phyloP scores from a whole-genome alignment of 2,888 invertebrate species.

The Callyntrura sp. region DNA sequence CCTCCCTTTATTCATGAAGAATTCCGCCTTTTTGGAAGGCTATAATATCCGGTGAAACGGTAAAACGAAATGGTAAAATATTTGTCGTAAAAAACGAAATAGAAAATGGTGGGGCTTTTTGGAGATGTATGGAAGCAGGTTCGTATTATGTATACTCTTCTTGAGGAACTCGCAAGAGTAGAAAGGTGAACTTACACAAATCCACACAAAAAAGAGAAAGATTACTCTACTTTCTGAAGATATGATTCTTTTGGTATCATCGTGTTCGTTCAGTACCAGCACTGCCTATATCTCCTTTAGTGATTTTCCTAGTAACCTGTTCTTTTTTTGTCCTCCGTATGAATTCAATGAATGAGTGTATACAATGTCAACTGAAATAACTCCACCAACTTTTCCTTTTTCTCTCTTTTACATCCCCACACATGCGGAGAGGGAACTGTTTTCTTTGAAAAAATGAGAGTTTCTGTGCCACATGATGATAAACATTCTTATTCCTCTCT shows the following conservation, averaged over 20 bases:
- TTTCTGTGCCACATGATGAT: conserved; percentile 63
- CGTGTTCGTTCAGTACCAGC: not conserved
- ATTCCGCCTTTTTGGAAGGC: not conserved
- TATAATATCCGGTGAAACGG: not conserved
- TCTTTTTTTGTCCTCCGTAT: not conserved
- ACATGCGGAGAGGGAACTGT: conserved; percentile 11
- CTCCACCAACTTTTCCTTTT: conserved; percentile 1
- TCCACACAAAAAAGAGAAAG: conserved; percentile 54
- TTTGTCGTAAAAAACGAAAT: not conserved
- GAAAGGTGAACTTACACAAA: conserved; percentile 16
- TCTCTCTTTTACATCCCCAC: not conserved
- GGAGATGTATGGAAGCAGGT: not conserved
- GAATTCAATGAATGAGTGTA: not conserved
- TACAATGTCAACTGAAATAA: conserved; percentile 8
- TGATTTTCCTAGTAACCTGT: not conserved
- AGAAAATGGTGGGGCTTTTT: not conserved
- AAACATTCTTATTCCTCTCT: conserved; percentile 27
- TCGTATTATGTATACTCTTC: not conserved
- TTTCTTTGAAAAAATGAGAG: conserved; percentile 56
- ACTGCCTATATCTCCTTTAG: not conserved
- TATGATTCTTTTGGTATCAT: conserved; percentile 2
- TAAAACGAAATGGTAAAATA: not conserved
- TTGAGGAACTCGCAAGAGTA: not conserved
- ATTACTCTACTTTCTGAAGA: conserved; percentile 45
- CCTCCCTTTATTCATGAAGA: not conserved